phyloP scores from a whole-genome alignment of 2,888 invertebrate species.

The Sisyra nigra region DNA sequence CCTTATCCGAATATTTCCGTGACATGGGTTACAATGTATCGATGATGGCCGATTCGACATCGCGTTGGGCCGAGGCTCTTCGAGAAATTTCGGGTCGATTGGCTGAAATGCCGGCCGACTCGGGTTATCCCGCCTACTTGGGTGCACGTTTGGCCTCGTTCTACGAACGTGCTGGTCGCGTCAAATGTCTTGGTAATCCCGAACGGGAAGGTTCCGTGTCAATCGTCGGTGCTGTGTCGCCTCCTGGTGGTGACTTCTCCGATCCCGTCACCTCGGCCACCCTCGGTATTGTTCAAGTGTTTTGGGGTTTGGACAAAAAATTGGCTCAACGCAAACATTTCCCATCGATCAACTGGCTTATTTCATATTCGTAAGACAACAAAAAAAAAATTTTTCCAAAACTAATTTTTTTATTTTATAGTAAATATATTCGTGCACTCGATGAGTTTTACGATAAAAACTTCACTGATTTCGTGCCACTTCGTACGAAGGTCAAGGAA shows the following conservation, averaged over 20 bases:
- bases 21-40: constrained; percentile 99
- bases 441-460: constrained; percentile 99
- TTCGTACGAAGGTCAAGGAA: constrained; percentile 82
- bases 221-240: constrained; percentile 98
- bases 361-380: constrained; percentile 60
- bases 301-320: constrained; percentile 99
- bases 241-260: constrained; percentile 99
- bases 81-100: constrained; percentile 98
- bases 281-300: constrained; percentile 96
- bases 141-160: constrained; percentile 97
- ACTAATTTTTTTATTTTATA: constrained; percentile 26
- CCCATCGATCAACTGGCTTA: constrained; percentile 99
- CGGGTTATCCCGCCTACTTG: constrained; percentile 97
- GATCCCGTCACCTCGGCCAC: constrained; percentile 99
- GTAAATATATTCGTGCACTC: constrained; percentile 95
- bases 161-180: constrained; percentile 97
- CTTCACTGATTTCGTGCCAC: constrained; percentile 90
- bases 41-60: constrained; percentile 99
- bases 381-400: not conserved
- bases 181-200: constrained; percentile 94
- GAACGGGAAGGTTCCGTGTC: constrained; percentile 97
- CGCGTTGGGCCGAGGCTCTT: constrained; percentile 99
- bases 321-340: constrained; percentile 98
- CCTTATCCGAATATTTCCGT: constrained; percentile 98
- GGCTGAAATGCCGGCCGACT: constrained; percentile 99